Percentiles rank a stretch among this genome's conserved stretches.
Evolutionary conservation across 2,888 invertebrate genomes (phyloP).

Genomic region (Hyposoter dolosus): DNA sequence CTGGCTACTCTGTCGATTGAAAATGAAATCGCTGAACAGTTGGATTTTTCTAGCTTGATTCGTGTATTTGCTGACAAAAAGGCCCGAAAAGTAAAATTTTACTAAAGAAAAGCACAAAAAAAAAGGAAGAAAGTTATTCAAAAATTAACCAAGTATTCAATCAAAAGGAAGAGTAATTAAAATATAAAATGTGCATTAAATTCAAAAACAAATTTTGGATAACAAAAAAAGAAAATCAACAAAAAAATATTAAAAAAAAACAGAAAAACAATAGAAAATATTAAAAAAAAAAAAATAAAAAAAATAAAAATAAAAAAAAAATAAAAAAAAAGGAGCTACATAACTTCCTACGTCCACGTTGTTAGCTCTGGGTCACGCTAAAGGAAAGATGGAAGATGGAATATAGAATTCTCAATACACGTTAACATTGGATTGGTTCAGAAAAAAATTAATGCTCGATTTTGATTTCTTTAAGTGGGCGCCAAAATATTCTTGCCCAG

Average conservation of each 20-base stretch:
- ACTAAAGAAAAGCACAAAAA: background rate
- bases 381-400: no score
- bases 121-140: background rate
- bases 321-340: constrained; percentile 4
- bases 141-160: background rate
- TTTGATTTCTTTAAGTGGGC: background rate
- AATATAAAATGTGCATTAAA: no score
- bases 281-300: no score
- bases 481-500: background rate
- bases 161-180: background rate
- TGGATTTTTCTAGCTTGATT: constrained; percentile 72
- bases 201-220: no score
- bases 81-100: constrained; percentile 73
- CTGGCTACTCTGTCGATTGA: constrained; percentile 72
- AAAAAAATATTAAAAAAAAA: background rate
- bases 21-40: constrained; percentile 73
- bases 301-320: background rate
- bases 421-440: background rate
- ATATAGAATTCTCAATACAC: background rate
- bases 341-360: background rate
- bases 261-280: background rate
- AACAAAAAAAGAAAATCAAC: background rate
- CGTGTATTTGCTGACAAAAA: constrained; percentile 73
- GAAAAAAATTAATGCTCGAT: background rate
- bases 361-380: background rate